These are phyloP conservation scores for Diphyllodes magnificus DNA, from an alignment of 2,113 vertebrate genomes.

Conservation along the genomic window DNA sequence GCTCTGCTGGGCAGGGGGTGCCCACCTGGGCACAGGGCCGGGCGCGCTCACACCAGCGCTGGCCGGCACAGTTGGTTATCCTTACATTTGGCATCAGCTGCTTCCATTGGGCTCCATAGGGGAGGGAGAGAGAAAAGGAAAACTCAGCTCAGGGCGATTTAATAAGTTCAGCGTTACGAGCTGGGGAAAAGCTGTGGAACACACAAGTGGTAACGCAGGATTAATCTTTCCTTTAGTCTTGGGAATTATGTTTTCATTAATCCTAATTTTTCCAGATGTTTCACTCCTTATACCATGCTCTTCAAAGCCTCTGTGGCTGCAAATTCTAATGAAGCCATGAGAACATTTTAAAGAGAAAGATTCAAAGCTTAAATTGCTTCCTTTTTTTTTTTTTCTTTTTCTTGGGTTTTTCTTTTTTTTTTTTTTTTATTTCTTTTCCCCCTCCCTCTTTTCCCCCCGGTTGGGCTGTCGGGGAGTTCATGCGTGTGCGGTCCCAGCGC, in stretches of 20 bases:
- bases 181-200: slow-evolving; percentile 53
- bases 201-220: slow-evolving; percentile 58
- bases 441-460: background rate
- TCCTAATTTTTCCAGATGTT: slow-evolving; percentile 74
- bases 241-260: slow-evolving; percentile 64
- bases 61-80: background rate
- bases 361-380: slow-evolving; percentile 62
- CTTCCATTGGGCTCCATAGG: slow-evolving; percentile 24
- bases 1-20: background rate
- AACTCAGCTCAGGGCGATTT: slow-evolving; percentile 41
- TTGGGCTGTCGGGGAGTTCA: slow-evolving; percentile 10
- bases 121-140: slow-evolving; percentile 26
- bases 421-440: no score
- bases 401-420: background rate
- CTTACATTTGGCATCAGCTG: background rate
- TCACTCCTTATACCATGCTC: slow-evolving; percentile 57
- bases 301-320: slow-evolving; percentile 69
- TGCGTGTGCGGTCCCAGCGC: slow-evolving; percentile 48
- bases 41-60: fast-evolving
- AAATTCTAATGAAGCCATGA: slow-evolving; percentile 56
- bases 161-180: slow-evolving; percentile 52
- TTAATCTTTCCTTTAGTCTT: slow-evolving; percentile 60
- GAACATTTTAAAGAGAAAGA: slow-evolving; percentile 43
- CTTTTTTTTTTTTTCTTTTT: background rate
- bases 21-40: background rate